Evolutionary conservation across 2,797 vertebrate genomes (phyloP).

Genomic region (Cryptoblepharus egeriae): DNA sequence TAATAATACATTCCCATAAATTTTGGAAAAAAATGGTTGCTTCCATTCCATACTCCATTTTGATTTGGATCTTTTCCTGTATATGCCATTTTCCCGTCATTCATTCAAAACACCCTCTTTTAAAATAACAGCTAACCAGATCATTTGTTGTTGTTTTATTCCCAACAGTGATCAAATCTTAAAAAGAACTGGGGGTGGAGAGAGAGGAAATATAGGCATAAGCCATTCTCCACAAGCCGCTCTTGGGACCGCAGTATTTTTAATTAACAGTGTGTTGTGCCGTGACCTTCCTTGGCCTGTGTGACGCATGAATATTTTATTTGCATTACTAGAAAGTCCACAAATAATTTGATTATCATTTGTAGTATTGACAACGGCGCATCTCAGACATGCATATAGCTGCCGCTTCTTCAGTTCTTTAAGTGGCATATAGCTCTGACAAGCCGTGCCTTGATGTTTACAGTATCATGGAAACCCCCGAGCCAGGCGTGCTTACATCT

Average conservation of each 20-base stretch:
- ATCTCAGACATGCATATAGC: conserved; percentile 43
- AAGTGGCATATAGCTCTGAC: conserved; percentile 63
- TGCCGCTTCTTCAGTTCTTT: conserved; percentile 57
- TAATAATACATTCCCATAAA: conserved; percentile 14
- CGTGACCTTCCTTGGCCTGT: conserved; percentile 65
- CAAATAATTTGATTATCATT: conserved; percentile 65
- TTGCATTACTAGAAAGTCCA: conserved; percentile 63
- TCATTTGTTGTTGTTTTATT: conserved; percentile 47
- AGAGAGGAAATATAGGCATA: conserved; percentile 43
- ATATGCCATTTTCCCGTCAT: conserved; percentile 34
- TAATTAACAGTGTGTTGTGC: conserved; percentile 57
- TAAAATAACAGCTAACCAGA: conserved; percentile 51
- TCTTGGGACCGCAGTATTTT: conserved; percentile 57
- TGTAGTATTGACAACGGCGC: conserved; percentile 47
- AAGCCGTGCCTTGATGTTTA: conserved; percentile 66
- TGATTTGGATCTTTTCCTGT: background rate
- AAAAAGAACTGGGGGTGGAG: conserved; percentile 21
- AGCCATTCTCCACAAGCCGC: conserved; percentile 47
- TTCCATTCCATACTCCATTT: background rate
- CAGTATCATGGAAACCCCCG: conserved; percentile 66
- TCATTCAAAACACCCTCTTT: conserved; percentile 18
- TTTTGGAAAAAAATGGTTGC: background rate
- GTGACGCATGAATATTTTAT: conserved; percentile 66
- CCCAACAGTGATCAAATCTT: conserved; percentile 63
- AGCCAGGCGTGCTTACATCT: conserved; percentile 73